Percentiles rank a stretch among this genome's conserved stretches.
These are phyloP conservation scores for Brachirus orientalis DNA, from an alignment of 2,113 vertebrate genomes.

Conservation along the genomic window DNA sequence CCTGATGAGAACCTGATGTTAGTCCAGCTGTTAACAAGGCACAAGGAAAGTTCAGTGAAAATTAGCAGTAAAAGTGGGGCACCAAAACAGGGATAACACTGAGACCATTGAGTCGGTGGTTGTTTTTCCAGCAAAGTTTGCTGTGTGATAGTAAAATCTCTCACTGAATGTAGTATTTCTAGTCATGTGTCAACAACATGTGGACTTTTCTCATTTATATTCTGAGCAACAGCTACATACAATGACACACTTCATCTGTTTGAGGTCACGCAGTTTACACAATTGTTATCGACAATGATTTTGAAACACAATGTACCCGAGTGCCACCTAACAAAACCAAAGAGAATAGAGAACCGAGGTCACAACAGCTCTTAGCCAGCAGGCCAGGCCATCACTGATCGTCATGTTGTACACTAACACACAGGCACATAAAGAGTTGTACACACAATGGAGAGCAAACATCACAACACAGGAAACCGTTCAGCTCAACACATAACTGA, in stretches of 20 bases:
- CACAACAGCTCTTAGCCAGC: slow-evolving; percentile 3
- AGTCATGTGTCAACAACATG: no score
- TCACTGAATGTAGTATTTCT: no score
- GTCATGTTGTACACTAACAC: slow-evolving; percentile 10
- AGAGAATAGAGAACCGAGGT: slow-evolving; percentile 11
- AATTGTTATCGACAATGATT: slow-evolving; percentile 41
- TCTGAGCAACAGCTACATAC: neutral
- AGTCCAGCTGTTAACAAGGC: slow-evolving; percentile 55
- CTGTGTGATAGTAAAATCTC: slow-evolving; percentile 30
- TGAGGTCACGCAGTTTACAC: slow-evolving; percentile 39
- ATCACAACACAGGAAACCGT: slow-evolving; percentile 34
- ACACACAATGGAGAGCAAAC: neutral
- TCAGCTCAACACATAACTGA: slow-evolving; percentile 8
- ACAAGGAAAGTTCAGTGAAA: slow-evolving; percentile 66
- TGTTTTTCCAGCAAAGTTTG: slow-evolving; percentile 39
- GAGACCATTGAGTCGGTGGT: slow-evolving; percentile 48
- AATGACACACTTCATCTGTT: slow-evolving; percentile 2
- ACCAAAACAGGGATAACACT: slow-evolving; percentile 54
- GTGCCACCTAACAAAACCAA: slow-evolving; percentile 41
- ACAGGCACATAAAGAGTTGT: neutral
- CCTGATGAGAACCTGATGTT: slow-evolving; percentile 74
- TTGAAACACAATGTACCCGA: slow-evolving; percentile 44
- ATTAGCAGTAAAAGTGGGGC: slow-evolving; percentile 70
- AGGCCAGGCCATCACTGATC: slow-evolving; percentile 16
- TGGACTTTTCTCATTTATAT: no score